These are phyloP conservation scores for Poeciliopsis infans DNA, from an alignment of 2,797 vertebrate genomes.

Conservation along the genomic window DNA sequence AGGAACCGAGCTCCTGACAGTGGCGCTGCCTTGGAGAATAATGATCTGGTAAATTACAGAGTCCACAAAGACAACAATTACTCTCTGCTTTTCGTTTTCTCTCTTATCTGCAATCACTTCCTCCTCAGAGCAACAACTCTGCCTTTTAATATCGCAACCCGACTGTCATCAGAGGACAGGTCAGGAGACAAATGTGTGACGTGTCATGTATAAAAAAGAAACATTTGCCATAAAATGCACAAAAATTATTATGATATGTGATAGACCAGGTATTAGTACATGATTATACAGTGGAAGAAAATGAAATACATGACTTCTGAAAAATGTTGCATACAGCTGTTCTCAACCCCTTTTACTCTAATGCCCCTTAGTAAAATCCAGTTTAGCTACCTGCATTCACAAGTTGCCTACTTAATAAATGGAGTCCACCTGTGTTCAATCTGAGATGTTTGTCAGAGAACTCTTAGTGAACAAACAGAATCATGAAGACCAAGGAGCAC, in stretches of 20 bases:
- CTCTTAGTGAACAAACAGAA: too few species aligned
- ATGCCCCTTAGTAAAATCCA: not conserved
- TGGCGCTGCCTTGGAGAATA: slow-evolving; percentile 10
- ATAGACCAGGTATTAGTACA: not conserved
- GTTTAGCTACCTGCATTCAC: too few species aligned
- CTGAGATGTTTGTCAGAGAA: too few species aligned
- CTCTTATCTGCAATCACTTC: slow-evolving; percentile 20
- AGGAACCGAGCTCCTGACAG: not conserved
- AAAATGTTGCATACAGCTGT: not conserved
- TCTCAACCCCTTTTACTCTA: not conserved
- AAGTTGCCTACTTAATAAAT: too few species aligned
- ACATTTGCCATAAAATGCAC: not conserved
- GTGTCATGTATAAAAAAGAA: not conserved
- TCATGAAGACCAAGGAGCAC: too few species aligned
- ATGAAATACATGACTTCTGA: not conserved
- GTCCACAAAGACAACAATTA: slow-evolving; percentile 31
- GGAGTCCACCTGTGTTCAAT: too few species aligned
- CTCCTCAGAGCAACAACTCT: not conserved
- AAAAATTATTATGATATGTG: not conserved
- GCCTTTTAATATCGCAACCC: slow-evolving; percentile 11
- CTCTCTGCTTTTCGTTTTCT: slow-evolving; percentile 5
- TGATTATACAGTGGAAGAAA: not conserved
- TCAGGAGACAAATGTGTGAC: not conserved
- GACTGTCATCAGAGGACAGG: not conserved
- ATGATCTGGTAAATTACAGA: slow-evolving; percentile 36